Percentiles rank a stretch among this genome's conserved stretches.
phyloP scores from a whole-genome alignment of 2,888 invertebrate species.

The Cosmopolites sordidus region DNA sequence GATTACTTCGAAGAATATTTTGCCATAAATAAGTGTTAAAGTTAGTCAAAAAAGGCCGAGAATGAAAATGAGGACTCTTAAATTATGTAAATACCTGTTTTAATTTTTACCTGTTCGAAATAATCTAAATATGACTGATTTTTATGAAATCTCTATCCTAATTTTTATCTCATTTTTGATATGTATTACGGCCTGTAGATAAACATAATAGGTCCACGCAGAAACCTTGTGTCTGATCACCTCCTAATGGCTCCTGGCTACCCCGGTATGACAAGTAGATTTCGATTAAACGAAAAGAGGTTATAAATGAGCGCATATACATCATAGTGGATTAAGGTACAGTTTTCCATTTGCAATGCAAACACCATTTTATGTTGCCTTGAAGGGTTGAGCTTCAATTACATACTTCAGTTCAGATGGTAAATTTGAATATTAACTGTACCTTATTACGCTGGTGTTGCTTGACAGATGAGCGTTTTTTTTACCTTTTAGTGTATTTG shows the following conservation, averaged over 20 bases:
- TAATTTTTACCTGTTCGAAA: no score
- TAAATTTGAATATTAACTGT: slow-evolving; percentile 21
- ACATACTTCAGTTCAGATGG: slow-evolving; percentile 20
- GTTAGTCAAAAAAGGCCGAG: no score
- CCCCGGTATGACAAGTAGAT: slow-evolving; percentile 40
- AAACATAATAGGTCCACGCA: neutral
- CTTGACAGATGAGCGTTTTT: slow-evolving; percentile 4
- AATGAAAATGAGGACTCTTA: no score
- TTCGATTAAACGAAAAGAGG: slow-evolving; percentile 41
- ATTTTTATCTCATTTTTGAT: no score
- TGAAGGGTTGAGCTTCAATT: slow-evolving; percentile 27
- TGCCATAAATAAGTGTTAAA: no score
- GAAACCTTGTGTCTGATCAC: slow-evolving; percentile 26
- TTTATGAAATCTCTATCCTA: no score
- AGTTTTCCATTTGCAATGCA: slow-evolving; percentile 35
- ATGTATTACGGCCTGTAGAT: neutral
- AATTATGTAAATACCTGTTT: no score
- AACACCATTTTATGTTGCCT: slow-evolving; percentile 30
- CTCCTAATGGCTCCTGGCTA: slow-evolving; percentile 39
- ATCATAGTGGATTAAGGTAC: slow-evolving; percentile 34
- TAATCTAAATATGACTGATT: no score
- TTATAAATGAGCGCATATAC: slow-evolving; percentile 37
- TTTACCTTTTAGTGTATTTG: no score
- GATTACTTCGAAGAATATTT: no score
- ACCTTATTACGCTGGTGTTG: slow-evolving; percentile 4